Percentiles rank a stretch among this genome's conserved stretches.
Conservation (phyloP, 2,113 vertebrate species). For the Conger conger region DNA sequence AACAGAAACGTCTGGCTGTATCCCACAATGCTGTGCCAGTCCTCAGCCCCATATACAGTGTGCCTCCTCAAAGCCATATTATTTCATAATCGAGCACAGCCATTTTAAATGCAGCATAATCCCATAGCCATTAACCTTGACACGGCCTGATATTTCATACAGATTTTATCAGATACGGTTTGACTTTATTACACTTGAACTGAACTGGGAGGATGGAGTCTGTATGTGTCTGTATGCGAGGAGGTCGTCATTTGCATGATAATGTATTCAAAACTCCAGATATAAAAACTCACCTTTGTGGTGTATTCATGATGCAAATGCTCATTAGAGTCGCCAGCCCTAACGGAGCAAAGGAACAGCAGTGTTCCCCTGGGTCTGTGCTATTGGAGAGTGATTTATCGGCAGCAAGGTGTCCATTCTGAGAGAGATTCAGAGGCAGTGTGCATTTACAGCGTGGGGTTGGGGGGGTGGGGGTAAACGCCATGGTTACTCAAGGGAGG, state of each 20-base stretch:
- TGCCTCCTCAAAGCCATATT: neutral
- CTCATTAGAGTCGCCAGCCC: neutral
- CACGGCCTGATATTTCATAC: neutral
- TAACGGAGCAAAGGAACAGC: neutral
- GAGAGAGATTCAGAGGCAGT: neutral
- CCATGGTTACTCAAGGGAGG: neutral
- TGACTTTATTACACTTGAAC: neutral
- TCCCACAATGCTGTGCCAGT: neutral
- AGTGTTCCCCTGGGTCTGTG: neutral
- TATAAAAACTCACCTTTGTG: neutral
- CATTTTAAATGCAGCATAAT: neutral
- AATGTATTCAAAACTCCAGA: neutral
- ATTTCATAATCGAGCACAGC: neutral
- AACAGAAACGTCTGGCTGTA: neutral
- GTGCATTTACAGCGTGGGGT: neutral
- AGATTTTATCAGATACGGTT: neutral
- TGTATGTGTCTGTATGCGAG: neutral
- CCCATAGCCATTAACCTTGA: neutral
- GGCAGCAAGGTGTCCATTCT: neutral
- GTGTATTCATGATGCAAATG: neutral
- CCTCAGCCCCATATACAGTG: neutral
- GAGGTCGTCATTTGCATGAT: conserved; percentile 4
- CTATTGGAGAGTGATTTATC: neutral
- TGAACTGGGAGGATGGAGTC: neutral
- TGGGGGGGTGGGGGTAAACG: neutral